Evolutionary conservation across 2,888 invertebrate species (phyloP), one percentile per base, ranked within the genome.

Genomic region (Onchidella celtica): DNA sequence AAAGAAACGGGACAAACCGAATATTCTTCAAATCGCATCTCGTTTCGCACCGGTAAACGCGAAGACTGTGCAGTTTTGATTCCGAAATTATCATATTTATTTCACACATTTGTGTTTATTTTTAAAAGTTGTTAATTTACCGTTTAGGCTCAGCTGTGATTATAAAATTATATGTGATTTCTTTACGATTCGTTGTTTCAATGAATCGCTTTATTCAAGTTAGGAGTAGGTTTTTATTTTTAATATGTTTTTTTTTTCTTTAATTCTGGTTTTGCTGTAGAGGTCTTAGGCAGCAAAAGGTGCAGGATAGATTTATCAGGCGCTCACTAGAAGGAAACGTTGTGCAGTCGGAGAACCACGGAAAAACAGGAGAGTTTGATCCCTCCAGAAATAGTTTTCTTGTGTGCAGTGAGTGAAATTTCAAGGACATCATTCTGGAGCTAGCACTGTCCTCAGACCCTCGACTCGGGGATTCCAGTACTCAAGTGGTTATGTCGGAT

Each of bases 401-500:
- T 21, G 27, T 24, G 34, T 72, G 34, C 24, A 1, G 21, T 29
- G 4, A 0, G 27, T 59, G 34, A 34, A 29, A 55, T 29, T 36
- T 29, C 57, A 34, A 32, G 36, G 4, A 38, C 34, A 24, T 34
- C 79, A 74, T 4, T 69, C 73, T 80, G 79, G 79, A 80, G 73
- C 79, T 74, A n/a, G 79, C 36, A 21, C 66, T 74, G 9, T 29
- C 27, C 3, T 57, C 65, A 29, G 79, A 80, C 79, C 36, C 73
- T 21, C 63, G 66, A 11, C 34, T 80, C 27, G 74, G 55, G 36
- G 79, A 80, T 14, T 47, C 74, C 24, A 57, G 79, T 40, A 66
- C 34, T 55, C 73, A 80, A 47, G 59, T 73, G 65, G 63, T 79
- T 63, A 80, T 80, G 79, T 73, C 66, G 3, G 79, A 80, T 80